Conservation (phyloP, 2,888 invertebrate genomes). For the Proisotoma minuta region DNA sequence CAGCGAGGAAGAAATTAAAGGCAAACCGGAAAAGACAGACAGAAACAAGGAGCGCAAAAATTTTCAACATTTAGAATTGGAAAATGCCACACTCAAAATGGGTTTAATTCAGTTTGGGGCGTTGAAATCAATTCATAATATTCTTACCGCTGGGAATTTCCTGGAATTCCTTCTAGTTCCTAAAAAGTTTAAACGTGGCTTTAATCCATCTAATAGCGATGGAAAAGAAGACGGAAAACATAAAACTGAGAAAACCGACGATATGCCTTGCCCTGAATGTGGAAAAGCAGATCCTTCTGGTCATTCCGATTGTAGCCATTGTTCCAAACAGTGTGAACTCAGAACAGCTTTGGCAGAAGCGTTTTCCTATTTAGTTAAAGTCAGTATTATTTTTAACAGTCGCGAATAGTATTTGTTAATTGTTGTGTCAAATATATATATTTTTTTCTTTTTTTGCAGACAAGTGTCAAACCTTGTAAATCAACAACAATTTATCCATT, state of each 20-base stretch:
- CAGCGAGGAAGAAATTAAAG: not conserved
- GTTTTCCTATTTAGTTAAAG: slow-evolving; percentile 40
- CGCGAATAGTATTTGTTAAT: not conserved
- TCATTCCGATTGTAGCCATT: slow-evolving; percentile 32
- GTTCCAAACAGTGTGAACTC: slow-evolving; percentile 29
- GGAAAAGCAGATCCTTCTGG: slow-evolving; percentile 28
- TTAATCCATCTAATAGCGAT: slow-evolving; percentile 27
- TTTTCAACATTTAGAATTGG: no score
- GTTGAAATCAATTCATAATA: slow-evolving; percentile 56
- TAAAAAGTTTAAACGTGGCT: slow-evolving; percentile 48
- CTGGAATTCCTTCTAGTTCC: slow-evolving; percentile 58
- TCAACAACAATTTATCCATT: slow-evolving; percentile 53
- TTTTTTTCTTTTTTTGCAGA: slow-evolving; percentile 49
- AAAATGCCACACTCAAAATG: slow-evolving; percentile 48
- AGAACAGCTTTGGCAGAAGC: slow-evolving; percentile 41
- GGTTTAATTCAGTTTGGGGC: slow-evolving; percentile 58
- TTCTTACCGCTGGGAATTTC: slow-evolving; percentile 57
- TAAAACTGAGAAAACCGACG: slow-evolving; percentile 24
- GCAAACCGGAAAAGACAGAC: no score
- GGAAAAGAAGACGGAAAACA: slow-evolving; percentile 25
- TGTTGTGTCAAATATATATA: not conserved
- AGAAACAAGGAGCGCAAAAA: slow-evolving; percentile 54
- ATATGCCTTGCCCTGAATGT: slow-evolving; percentile 34
- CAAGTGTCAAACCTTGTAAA: slow-evolving; percentile 54
- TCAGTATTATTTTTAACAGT: not conserved